These are phyloP conservation scores for Lagopus muta DNA, from an alignment of 2,113 vertebrate species.

Conservation along the genomic window DNA sequence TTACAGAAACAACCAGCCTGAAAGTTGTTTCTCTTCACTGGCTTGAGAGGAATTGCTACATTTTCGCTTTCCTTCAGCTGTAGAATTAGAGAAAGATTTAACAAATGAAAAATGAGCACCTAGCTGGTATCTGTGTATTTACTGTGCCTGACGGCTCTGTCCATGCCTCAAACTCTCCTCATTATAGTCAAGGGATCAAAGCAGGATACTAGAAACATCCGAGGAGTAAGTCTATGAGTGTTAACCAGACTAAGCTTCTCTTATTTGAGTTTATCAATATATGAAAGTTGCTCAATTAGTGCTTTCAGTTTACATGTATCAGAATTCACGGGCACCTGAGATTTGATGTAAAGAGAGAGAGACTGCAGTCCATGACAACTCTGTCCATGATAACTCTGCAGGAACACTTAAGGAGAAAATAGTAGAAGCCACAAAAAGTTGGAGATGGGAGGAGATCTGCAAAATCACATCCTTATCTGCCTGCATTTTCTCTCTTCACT, in stretches of 20 bases:
- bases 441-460: neutral
- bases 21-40: neutral
- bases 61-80: neutral
- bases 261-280: neutral
- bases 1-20: neutral
- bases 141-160: neutral
- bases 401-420: neutral
- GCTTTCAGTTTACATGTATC: neutral
- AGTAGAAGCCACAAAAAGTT: neutral
- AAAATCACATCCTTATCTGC: neutral
- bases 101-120: neutral
- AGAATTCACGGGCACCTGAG: neutral
- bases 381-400: neutral
- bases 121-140: neutral
- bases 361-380: neutral
- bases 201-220: neutral
- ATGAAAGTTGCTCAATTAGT: neutral
- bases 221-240: neutral
- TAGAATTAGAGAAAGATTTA: neutral
- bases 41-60: neutral
- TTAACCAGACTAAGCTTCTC: neutral
- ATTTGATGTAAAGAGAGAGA: neutral
- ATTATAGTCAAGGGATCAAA: neutral
- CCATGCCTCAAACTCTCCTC: neutral
- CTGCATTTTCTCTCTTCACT: neutral